Evolutionary conservation across 2,797 vertebrate genomes (phyloP), one percentile per base, ranked within the genome.

Genomic region (Rhinogobio ventralis): DNA sequence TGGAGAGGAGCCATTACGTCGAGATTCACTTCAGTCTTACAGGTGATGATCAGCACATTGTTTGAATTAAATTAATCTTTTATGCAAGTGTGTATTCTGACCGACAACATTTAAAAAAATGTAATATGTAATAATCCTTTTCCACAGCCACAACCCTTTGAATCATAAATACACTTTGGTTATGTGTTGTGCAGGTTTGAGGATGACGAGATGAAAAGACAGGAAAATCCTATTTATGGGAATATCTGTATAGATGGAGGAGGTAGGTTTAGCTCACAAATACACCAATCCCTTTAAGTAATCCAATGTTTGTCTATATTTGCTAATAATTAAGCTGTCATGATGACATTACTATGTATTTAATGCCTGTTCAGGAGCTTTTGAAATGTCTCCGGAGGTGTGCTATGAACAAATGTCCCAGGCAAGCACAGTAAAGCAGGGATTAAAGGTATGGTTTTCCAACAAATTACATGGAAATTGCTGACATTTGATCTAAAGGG

Each of bases 201-300:
- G 57, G 87, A 88, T 20, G 90, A 91, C 30, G 90, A 81, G 2
- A 74, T 49, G 66, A 83, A 85, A 76, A 90, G 85, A 82, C 92
- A 91, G 55, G 94, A 95, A 67, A 95, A 95, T 93, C 94, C 95
- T 67, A 95, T 95, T 80, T 96, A 95, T 80, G 95, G 95, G 49
- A 96, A 95, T 90, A 94, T 95, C 85, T 89, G 51, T 85, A 79
- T 89, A 85, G 90, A 93, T 7, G 76, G 83, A 87, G 80, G 68
- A 89, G 90, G 94, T 95, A 84, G 90, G 90, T 20, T 1, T 76
- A 51, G 57, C 6, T 85, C 11, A 66, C 3, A 19, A 62, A 28
- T 80, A 17, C 81, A 6, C 28, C 28, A 64, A 30, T 64, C 62
- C 14, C 6, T 64, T 30, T 64, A 8, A 64, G 20, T 69, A 23